These are phyloP conservation scores for Bettongia penicillata DNA, from an alignment of 2,113 vertebrate species.

Conservation along the genomic window DNA sequence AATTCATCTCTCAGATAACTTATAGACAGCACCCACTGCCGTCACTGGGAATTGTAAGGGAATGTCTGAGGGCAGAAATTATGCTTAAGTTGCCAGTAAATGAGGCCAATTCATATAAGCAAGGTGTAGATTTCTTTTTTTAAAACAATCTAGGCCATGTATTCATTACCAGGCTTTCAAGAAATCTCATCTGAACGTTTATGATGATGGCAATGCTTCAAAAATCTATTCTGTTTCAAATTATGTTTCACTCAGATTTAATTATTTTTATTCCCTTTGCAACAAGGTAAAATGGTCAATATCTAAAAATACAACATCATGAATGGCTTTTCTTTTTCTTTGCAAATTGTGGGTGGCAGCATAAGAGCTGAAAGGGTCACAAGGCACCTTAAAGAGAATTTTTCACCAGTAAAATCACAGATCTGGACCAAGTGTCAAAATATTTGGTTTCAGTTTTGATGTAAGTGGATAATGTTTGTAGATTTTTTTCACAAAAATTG, in stretches of 20 bases:
- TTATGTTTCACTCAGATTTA: constrained; percentile 70
- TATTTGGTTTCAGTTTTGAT: constrained; percentile 46
- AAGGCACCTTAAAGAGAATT: background rate
- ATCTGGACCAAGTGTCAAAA: background rate
- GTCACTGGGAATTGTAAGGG: constrained; percentile 41
- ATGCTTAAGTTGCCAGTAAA: constrained; percentile 62
- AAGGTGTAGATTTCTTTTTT: constrained; percentile 49
- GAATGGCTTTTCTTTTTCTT: constrained; percentile 52
- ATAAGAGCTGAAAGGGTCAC: constrained; percentile 54
- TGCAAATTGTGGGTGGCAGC: constrained; percentile 53
- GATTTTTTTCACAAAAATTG: constrained; percentile 22
- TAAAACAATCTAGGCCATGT: constrained; percentile 70
- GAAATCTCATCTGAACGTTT: constrained; percentile 67
- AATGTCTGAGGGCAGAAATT: constrained; percentile 52
- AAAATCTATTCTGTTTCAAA: constrained; percentile 74
- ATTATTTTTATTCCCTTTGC: constrained; percentile 78
- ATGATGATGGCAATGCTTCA: constrained; percentile 67
- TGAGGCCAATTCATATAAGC: constrained; percentile 70
- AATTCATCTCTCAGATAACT: constrained; percentile 12
- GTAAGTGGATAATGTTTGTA: constrained; percentile 45
- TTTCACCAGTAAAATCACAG: background rate
- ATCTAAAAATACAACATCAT: constrained; percentile 71
- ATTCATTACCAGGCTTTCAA: constrained; percentile 71
- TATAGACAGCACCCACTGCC: constrained; percentile 13
- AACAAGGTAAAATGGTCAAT: constrained; percentile 63